These are phyloP conservation scores for Pseudorectes ferrugineus DNA, from an alignment of 2,113 vertebrate genomes.

Conservation along the genomic window DNA sequence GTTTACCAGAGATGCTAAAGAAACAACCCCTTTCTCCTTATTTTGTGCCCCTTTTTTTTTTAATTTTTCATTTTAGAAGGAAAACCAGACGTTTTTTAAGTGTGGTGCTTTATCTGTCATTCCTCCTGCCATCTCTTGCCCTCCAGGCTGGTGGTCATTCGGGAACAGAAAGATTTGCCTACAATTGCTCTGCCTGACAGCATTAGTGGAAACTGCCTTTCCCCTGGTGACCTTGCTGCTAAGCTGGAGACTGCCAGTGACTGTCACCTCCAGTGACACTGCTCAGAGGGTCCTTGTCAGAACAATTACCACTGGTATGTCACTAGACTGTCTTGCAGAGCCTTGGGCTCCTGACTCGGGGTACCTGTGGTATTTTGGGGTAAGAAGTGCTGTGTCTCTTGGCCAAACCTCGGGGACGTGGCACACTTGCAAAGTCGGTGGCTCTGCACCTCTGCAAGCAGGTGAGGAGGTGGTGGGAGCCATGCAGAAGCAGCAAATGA, in stretches of 20 bases:
- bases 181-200: background rate
- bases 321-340: background rate
- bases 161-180: background rate
- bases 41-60: background rate
- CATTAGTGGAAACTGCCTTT: slow-evolving; percentile 57
- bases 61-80: background rate
- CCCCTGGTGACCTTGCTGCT: slow-evolving; percentile 54
- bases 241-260: slow-evolving; percentile 53
- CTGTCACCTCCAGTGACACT: slow-evolving; percentile 62
- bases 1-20: background rate
- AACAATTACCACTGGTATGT: slow-evolving; percentile 54
- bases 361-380: background rate
- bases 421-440: background rate
- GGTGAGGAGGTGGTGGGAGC: background rate
- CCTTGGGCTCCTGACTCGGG: background rate
- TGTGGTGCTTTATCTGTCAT: background rate
- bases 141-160: background rate
- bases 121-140: background rate
- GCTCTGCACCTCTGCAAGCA: background rate
- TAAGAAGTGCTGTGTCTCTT: background rate
- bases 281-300: slow-evolving; percentile 64
- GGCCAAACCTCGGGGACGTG: background rate
- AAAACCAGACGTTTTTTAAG: background rate
- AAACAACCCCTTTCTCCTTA: background rate
- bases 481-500: background rate